Base-by-base conservation (phyloP, 2,113 vertebrate species). In the Macrotis lagotis region DNA sequence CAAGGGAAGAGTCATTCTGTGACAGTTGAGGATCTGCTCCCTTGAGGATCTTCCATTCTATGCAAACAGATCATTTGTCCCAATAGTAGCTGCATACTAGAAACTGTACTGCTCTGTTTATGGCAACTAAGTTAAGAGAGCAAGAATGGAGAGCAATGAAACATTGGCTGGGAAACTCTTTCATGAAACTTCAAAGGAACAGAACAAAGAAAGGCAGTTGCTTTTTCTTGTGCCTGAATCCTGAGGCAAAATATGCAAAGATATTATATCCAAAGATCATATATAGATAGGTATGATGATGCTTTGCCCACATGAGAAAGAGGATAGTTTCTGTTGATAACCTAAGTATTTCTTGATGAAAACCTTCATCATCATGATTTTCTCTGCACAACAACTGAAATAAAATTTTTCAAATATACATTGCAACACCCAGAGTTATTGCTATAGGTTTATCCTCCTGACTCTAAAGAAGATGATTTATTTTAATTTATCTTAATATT, bases 31-130 rank as follows among this genome's bases (percentile, higher is more conserved):
- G 8, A 59, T 31, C 53, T 31, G 26, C 52, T 91, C 49, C 53
- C n/a, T 25, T 22, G 89, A 90, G 88, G 95, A 91, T 90, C 51
- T 74, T 51, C 92, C 74, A 92, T 66, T 50, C 93, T 49, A 10
- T 53, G 92, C 66, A 88, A 92, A 95, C 47, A 95, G 7, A 26
- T 49, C 88, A 37, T 50, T 83, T 93, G 55, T 37, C 94, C 74
- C 93, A 55, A 96, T 50, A 91, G 94, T 66, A 96, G 95, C 96
- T 95, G 96, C 66, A 96, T 91, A 83, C 90, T 92, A 97, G 95
- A 96, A 96, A 94, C 50, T 74, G 44, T 59, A 92, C 66, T 91
- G 48, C 44, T 95, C 59, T 95, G 91, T 74, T 96, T 92, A 94
- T 92, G 74, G 90, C 26, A 37, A 48, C 51, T 88, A 90, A 92